Conservation (phyloP, 2,113 vertebrate genomes). For the Coptodon bakossiorum region DNA sequence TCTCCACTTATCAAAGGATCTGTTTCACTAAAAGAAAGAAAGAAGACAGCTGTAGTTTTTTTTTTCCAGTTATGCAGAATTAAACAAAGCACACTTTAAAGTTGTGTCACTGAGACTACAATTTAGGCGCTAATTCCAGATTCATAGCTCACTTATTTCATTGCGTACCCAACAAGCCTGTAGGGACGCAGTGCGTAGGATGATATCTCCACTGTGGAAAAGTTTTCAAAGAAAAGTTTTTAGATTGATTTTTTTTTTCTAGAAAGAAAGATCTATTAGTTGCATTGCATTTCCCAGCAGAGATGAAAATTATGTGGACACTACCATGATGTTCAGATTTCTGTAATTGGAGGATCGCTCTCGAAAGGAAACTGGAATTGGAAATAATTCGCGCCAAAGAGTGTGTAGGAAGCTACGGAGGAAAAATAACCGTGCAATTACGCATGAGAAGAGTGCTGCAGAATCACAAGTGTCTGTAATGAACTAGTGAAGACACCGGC, state of each 20-base stretch:
- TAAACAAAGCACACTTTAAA: background rate
- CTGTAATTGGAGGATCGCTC: constrained; percentile 61
- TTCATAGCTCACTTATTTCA: background rate
- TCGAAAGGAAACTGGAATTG: constrained; percentile 54
- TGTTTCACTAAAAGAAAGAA: background rate
- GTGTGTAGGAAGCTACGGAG: constrained; percentile 62
- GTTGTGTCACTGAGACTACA: background rate
- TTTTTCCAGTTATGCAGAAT: background rate
- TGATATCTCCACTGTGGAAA: background rate
- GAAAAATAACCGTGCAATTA: constrained; percentile 62
- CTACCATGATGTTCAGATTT: constrained; percentile 45
- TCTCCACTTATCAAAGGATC: background rate
- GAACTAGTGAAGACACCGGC: constrained; percentile 58
- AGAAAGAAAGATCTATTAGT: background rate
- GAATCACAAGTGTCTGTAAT: constrained; percentile 55
- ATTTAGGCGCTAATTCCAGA: background rate
- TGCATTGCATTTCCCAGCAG: background rate
- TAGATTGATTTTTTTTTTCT: background rate
- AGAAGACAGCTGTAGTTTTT: background rate
- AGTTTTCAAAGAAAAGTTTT: constrained; percentile 14
- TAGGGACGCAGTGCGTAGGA: background rate
- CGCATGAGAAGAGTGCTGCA: constrained; percentile 48
- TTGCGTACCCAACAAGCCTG: background rate
- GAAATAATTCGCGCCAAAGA: constrained; percentile 59
- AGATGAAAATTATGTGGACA: constrained; percentile 43